Conservation (phyloP, 1,140 invertebrate genomes). For the Diabrotica virgifera region DNA sequence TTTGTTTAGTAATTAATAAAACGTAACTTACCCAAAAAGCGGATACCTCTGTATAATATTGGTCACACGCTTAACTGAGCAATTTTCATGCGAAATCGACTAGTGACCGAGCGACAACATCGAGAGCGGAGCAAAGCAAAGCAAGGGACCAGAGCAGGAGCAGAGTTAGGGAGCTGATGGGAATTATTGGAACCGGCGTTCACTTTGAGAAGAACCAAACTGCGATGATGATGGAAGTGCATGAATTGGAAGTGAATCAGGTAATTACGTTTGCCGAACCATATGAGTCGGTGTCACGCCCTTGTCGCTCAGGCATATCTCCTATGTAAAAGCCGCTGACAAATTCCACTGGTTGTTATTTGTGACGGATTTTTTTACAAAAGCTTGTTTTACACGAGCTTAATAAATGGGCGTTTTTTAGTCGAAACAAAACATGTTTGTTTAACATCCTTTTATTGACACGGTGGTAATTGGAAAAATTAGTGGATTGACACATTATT, state of each 20-base stretch:
- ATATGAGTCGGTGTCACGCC: slow-evolving; percentile 29
- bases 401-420: too few relatives aligned
- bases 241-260: slow-evolving; percentile 27
- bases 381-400: neutral
- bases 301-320: slow-evolving; percentile 30
- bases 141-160: neutral
- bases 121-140: neutral
- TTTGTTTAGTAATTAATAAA: too few relatives aligned
- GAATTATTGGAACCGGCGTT: slow-evolving; percentile 6
- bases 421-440: too few relatives aligned
- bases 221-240: slow-evolving; percentile 21
- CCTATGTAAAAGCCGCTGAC: slow-evolving; percentile 5
- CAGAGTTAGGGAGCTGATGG: neutral
- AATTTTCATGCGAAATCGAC: slow-evolving; percentile 6
- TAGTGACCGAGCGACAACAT: neutral
- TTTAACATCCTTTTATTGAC: too few relatives aligned
- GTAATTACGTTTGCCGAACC: slow-evolving; percentile 22
- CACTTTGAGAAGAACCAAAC: slow-evolving; percentile 21
- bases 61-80: slow-evolving; percentile 7
- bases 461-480: too few relatives aligned
- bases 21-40: too few relatives aligned
- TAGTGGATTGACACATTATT: too few relatives aligned
- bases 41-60: neutral
- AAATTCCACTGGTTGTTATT: slow-evolving; percentile 4
- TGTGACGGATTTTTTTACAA: neutral